A percentile compares a stretch with the other conserved stretches of the same genome.
phyloP scores from a whole-genome alignment of 2,888 invertebrate genomes.

The Acholoe squamosa region DNA sequence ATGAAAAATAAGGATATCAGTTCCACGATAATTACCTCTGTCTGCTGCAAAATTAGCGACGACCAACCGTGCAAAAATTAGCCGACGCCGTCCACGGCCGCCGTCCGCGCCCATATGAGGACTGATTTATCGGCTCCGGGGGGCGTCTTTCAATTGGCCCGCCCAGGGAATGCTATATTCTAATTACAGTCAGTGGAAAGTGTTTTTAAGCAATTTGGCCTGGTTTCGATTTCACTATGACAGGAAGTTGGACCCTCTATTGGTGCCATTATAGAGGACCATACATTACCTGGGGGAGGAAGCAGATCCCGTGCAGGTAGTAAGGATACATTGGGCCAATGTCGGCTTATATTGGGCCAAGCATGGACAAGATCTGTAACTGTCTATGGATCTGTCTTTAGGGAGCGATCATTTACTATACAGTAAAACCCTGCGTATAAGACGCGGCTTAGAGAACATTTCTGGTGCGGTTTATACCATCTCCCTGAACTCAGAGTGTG shows the following conservation, averaged over 20 bases:
- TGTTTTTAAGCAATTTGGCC: conserved; percentile 33
- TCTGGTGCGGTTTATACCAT: no score
- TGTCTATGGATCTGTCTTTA: neutral
- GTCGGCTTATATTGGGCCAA: no score
- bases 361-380: neutral
- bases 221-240: neutral
- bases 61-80: conserved; percentile 2
- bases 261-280: neutral
- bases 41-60: conserved; percentile 32
- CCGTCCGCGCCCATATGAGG: neutral
- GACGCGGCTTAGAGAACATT: no score
- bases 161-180: conserved; percentile 29
- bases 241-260: neutral
- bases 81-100: neutral
- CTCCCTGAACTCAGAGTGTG: no score
- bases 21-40: conserved; percentile 19
- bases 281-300: neutral
- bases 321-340: no score
- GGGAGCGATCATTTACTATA: neutral
- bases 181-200: neutral
- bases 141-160: conserved; percentile 28
- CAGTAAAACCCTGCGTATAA: no score
- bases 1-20: conserved; percentile 51
- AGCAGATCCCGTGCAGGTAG: no score
- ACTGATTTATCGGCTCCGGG: conserved; percentile 24